Conservation (phyloP, 2,113 vertebrate species). For the Cairina moschata region DNA sequence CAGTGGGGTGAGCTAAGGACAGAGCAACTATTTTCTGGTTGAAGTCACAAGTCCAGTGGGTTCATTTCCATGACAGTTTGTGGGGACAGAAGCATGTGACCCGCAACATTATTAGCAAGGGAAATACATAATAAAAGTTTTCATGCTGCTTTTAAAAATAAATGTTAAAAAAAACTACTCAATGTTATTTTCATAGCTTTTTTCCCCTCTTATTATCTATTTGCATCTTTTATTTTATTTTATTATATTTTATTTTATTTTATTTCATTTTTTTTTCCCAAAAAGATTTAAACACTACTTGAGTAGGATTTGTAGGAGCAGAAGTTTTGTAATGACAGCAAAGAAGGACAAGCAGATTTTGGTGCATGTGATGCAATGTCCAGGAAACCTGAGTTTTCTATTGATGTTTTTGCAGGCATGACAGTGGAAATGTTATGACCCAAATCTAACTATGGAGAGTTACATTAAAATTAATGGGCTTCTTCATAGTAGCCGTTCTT, state of each 20-base stretch:
- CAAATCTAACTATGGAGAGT: conserved; percentile 12
- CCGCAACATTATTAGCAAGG: not conserved
- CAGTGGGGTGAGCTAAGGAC: conserved; percentile 39
- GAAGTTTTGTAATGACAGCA: not conserved
- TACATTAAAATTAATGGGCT: not conserved
- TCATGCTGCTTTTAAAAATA: not conserved
- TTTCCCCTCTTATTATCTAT: not conserved
- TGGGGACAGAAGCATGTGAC: conserved; percentile 21
- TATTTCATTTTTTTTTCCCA: not conserved
- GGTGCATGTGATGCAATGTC: not conserved
- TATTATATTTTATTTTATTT: too few relatives aligned
- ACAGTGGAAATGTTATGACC: not conserved
- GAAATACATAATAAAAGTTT: not conserved
- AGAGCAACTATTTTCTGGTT: not conserved
- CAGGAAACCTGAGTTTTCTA: conserved; percentile 6
- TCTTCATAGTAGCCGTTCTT: conserved; percentile 4
- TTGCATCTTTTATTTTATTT: not conserved
- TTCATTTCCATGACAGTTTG: conserved; percentile 31
- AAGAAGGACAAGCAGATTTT: not conserved
- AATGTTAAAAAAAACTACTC: not conserved
- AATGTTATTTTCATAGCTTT: not conserved
- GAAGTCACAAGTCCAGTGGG: conserved; percentile 30
- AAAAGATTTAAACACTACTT: not conserved
- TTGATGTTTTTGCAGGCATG: not conserved
- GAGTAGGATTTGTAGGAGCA: not conserved